Percentiles rank a stretch among this genome's conserved stretches.
Conservation (phyloP, 2,797 vertebrate genomes). For the Staurois parvus region DNA sequence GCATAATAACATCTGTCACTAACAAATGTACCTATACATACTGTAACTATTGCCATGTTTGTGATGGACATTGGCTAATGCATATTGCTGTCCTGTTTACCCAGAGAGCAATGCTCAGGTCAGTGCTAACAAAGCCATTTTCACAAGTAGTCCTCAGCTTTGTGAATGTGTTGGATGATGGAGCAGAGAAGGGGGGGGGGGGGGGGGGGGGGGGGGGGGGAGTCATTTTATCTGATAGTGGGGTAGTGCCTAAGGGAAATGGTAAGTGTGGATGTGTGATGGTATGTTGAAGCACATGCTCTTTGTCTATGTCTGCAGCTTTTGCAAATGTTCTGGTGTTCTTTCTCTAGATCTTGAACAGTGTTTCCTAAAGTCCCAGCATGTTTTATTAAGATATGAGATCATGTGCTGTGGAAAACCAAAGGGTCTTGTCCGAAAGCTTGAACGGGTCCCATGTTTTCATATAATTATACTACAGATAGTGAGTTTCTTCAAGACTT, state of each 20-base stretch:
- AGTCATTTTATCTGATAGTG: neutral
- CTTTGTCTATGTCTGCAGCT: neutral
- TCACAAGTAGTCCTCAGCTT: neutral
- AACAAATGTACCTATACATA: conserved; percentile 27
- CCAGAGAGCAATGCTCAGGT: conserved; percentile 37
- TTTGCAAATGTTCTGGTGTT: too few species aligned
- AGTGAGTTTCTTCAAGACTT: too few species aligned
- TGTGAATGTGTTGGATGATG: neutral
- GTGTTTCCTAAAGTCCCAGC: too few species aligned
- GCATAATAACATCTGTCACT: conserved; percentile 23
- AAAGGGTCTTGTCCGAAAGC: too few species aligned
- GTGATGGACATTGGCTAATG: conserved; percentile 18
- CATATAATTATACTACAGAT: too few species aligned
- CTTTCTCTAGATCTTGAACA: too few species aligned
- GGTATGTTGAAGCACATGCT: neutral
- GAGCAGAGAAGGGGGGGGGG: neutral
- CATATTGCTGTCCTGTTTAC: conserved; percentile 18
- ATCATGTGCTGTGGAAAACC: too few species aligned
- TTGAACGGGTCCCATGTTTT: too few species aligned
- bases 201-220: too few species aligned
- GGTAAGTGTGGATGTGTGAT: neutral
- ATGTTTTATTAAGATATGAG: too few species aligned
- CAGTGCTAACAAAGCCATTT: conserved; percentile 43
- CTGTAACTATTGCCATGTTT: conserved; percentile 19
- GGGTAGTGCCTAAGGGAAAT: neutral